Evolutionary conservation across 2,888 invertebrate species (phyloP).

Genomic region (Thymelicus acteon): DNA sequence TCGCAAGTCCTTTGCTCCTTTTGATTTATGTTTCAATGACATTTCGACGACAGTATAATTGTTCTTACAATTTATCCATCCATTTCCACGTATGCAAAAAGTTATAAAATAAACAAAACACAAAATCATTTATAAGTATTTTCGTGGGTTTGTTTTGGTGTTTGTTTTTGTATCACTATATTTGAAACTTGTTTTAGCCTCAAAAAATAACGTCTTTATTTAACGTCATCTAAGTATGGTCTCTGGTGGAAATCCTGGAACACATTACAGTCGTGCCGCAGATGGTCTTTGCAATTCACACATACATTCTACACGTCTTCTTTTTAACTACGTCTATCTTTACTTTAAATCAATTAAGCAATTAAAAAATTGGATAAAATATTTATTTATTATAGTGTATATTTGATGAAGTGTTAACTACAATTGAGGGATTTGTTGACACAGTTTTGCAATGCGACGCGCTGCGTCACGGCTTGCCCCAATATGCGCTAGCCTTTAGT

Average conservation of each 20-base stretch:
- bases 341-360: no score
- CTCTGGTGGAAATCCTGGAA: background rate
- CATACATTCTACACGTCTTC: no score
- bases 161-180: no score
- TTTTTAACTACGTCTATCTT: no score
- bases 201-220: no score
- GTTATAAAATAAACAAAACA: background rate
- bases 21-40: conserved; percentile 44
- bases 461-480: conserved; percentile 2
- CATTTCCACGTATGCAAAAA: background rate
- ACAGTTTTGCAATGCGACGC: conserved; percentile 9
- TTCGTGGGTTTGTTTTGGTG: no score
- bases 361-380: no score
- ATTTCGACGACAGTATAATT: conserved; percentile 24
- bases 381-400: background rate
- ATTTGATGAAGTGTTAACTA: background rate
- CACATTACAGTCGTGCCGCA: background rate
- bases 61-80: background rate
- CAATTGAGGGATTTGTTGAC: conserved; percentile 8
- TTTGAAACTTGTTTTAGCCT: no score
- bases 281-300: background rate
- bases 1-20: conserved; percentile 52
- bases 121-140: no score
- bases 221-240: no score
- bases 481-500: conserved; percentile 3